Conservation (phyloP, 1,140 invertebrate genomes). For the Brachionus paranguensis region DNA sequence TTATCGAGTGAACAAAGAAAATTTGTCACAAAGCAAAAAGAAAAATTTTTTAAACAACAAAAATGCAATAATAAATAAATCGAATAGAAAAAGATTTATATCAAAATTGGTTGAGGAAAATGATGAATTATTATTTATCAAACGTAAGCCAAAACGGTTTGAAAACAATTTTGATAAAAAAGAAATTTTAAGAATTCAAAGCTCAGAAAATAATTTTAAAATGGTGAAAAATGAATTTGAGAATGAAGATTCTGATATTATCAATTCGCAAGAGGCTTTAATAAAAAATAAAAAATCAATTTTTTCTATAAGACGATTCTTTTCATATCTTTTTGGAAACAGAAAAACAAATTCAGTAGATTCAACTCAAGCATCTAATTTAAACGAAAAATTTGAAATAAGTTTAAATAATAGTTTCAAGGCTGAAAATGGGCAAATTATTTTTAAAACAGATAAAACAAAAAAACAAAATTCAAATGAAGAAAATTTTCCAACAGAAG, state of each 20-base stretch:
- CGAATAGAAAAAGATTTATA: background rate
- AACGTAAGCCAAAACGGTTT: no score
- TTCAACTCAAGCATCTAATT: background rate
- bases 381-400: background rate
- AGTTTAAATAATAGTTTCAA: background rate
- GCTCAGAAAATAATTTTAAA: background rate
- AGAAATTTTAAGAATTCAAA: background rate
- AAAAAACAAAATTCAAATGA: no score
- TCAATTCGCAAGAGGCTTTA: background rate
- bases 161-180: background rate
- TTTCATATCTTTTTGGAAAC: background rate
- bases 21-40: background rate
- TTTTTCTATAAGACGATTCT: background rate
- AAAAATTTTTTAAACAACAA: background rate
- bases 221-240: background rate
- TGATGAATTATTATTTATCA: no score
- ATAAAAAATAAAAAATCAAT: background rate
- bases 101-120: background rate
- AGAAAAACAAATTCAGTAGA: background rate
- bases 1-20: background rate
- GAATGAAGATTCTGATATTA: background rate
- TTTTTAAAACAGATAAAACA: no score
- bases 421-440: no score
- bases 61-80: background rate
- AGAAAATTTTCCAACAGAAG: no score